Evolutionary conservation across 2,888 invertebrate genomes (phyloP).

Genomic region (Achlya flavicornis): DNA sequence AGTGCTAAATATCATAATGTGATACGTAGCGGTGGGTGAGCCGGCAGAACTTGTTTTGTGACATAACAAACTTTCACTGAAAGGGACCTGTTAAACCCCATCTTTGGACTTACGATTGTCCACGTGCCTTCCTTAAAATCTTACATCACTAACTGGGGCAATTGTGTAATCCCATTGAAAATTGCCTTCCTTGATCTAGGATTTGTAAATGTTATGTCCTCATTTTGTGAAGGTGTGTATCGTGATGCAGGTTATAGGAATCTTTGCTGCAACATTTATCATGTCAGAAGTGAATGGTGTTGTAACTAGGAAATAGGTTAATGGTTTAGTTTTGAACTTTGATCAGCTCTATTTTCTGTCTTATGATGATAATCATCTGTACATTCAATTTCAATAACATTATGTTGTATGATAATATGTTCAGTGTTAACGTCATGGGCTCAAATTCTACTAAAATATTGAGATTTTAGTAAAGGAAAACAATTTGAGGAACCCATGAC

Average conservation of each 20-base stretch:
- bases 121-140: conserved; percentile 28
- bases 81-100: conserved; percentile 20
- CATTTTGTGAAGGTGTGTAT: conserved; percentile 1
- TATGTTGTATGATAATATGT: no score
- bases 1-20: not conserved
- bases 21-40: not conserved
- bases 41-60: conserved; percentile 46
- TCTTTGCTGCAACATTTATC: not conserved
- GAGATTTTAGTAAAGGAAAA: no score
- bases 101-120: conserved; percentile 33
- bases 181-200: not conserved
- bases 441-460: no score
- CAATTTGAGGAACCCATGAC: no score
- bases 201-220: conserved; percentile 1
- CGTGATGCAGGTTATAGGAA: not conserved
- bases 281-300: not conserved
- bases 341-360: no score
- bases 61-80: conserved; percentile 71
- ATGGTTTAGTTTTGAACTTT: no score
- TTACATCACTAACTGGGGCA: not conserved
- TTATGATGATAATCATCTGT: no score
- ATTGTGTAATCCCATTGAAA: conserved; percentile 4
- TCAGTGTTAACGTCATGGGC: no score
- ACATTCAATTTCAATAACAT: no score
- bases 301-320: not conserved